A percentile compares a stretch with the other conserved stretches of the same genome.
Conservation (phyloP, 1,140 invertebrate genomes). For the Pogonus chalceus region DNA sequence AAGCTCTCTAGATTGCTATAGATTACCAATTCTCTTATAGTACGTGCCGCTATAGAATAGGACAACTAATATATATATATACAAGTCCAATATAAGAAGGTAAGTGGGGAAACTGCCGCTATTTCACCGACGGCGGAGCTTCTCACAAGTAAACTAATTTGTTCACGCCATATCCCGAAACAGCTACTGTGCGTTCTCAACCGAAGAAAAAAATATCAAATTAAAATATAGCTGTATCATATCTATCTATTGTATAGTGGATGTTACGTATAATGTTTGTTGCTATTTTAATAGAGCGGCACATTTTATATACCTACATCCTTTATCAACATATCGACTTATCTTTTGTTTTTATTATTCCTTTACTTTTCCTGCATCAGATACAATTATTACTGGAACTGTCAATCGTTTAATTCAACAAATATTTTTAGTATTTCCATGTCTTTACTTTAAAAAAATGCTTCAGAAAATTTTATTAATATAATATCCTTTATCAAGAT, state of each 20-base stretch:
- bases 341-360: not conserved
- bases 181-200: not conserved
- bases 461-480: too few relatives aligned
- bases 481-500: too few relatives aligned
- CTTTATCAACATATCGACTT: not conserved
- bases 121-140: not conserved
- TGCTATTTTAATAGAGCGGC: not conserved
- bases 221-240: not conserved
- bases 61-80: too few relatives aligned
- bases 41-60: too few relatives aligned
- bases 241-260: not conserved
- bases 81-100: not conserved
- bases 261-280: not conserved
- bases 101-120: not conserved
- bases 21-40: too few relatives aligned
- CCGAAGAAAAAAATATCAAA: not conserved
- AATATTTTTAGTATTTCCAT: too few relatives aligned
- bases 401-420: too few relatives aligned
- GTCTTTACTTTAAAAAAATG: too few relatives aligned
- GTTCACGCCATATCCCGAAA: not conserved
- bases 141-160: not conserved
- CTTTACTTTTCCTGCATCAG: too few relatives aligned
- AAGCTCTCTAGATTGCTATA: too few relatives aligned
- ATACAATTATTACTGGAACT: too few relatives aligned
- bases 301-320: not conserved